Conservation (phyloP, 2,888 invertebrate species). For the Zaprionus bogoriensis region DNA sequence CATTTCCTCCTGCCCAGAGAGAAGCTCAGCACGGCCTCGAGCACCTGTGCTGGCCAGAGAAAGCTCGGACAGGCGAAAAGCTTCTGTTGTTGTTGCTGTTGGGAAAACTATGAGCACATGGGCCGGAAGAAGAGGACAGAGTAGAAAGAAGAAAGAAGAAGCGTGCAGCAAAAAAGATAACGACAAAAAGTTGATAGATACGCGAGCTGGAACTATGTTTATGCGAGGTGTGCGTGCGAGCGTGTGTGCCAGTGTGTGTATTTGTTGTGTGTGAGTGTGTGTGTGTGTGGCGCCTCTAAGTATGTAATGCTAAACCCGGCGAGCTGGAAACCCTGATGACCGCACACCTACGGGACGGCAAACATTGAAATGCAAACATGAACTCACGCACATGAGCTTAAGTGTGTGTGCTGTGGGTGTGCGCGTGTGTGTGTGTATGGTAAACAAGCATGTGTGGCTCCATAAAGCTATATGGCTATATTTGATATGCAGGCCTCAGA, state of each 20-base stretch:
- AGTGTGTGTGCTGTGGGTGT: not conserved
- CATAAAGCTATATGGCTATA: constrained; percentile 20
- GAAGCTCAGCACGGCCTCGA: no score
- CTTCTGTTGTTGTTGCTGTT: not conserved
- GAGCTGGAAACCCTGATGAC: constrained; percentile 54
- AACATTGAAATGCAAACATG: constrained; percentile 59
- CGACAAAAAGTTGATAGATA: constrained; percentile 13
- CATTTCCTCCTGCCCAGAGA: not conserved
- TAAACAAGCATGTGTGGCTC: constrained; percentile 19
- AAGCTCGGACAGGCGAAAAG: constrained; percentile 18
- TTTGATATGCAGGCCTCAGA: constrained; percentile 37
- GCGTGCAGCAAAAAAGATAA: constrained; percentile 10
- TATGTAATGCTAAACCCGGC: constrained; percentile 13
- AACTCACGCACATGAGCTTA: constrained; percentile 53
- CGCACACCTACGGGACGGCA: constrained; percentile 54
- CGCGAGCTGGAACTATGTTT: not conserved
- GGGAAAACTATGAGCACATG: not conserved
- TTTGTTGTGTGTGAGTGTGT: not conserved
- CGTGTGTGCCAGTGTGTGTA: not conserved
- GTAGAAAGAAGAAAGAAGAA: not conserved
- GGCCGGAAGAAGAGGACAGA: not conserved
- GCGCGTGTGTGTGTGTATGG: constrained; percentile 1
- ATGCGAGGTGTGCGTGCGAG: not conserved
- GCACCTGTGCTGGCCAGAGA: not conserved
- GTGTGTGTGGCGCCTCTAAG: not conserved